Evolutionary conservation across 2,797 vertebrate genomes (phyloP).

Genomic region (Cynodonichthys magdalenae): DNA sequence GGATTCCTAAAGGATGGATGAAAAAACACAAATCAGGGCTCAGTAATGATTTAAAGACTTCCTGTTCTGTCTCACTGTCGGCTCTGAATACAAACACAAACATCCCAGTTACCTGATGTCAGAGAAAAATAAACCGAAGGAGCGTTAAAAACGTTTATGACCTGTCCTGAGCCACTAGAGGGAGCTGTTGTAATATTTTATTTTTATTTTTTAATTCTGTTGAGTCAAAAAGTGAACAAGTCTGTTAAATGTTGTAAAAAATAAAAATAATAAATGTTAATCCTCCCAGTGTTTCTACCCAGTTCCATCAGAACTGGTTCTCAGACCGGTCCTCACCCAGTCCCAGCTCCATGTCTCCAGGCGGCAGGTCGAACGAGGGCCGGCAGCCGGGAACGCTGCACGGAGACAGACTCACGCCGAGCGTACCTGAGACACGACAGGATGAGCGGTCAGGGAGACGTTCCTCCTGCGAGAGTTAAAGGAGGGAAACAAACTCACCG

Average conservation of each 20-base stretch:
- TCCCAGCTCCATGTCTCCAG: constrained; percentile 91
- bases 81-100: no score
- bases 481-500: constrained; percentile 72
- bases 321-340: constrained; percentile 80
- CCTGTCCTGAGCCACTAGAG: background rate
- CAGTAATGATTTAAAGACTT: background rate
- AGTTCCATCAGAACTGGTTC: no score
- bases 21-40: background rate
- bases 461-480: background rate
- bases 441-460: rapidly evolving
- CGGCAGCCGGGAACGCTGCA: constrained; percentile 91
- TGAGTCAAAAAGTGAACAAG: no score
- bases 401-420: constrained; percentile 91
- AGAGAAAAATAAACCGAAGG: no score
- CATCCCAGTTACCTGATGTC: no score
- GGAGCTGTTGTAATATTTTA: background rate
- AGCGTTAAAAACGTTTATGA: no score
- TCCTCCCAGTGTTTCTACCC: no score
- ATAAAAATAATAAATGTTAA: no score
- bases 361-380: constrained; percentile 87
- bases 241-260: no score
- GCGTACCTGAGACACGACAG: constrained; percentile 79
- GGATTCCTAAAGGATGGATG: constrained; percentile 84
- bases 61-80: background rate
- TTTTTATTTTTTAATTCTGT: no score